phyloP scores from a whole-genome alignment of 2,888 invertebrate genomes.

The Balanococcus diminutus region DNA sequence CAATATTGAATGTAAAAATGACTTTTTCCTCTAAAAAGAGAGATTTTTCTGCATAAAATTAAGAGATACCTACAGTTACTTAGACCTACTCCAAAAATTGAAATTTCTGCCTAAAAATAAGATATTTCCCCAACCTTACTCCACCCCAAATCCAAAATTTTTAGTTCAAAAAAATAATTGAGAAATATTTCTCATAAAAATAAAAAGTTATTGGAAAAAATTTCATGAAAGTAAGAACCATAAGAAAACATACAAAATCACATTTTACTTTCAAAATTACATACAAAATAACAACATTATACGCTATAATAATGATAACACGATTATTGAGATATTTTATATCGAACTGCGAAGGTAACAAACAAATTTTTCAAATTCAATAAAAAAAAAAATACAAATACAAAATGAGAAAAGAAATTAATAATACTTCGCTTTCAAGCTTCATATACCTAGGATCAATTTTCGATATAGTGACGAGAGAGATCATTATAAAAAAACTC shows the following conservation, averaged over 20 bases:
- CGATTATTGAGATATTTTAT: too few species aligned
- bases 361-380: not conserved
- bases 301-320: not conserved
- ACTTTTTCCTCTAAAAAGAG: too few species aligned
- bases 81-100: too few species aligned
- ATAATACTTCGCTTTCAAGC: not conserved
- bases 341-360: slow-evolving; percentile 4
- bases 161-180: too few species aligned
- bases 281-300: slow-evolving; percentile 20
- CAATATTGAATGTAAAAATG: too few species aligned
- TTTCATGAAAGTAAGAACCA: not conserved
- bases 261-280: slow-evolving; percentile 8
- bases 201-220: too few species aligned
- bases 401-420: not conserved
- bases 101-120: too few species aligned
- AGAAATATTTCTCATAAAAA: too few species aligned
- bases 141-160: too few species aligned
- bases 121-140: too few species aligned
- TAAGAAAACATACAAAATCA: not conserved
- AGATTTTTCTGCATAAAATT: too few species aligned
- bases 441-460: not conserved
- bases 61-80: too few species aligned
- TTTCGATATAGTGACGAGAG: not conserved
- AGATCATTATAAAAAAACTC: not conserved
- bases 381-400: slow-evolving; percentile 5